Evolutionary conservation across 2,888 invertebrate genomes (phyloP).

Genomic region (Acronicta alni): DNA sequence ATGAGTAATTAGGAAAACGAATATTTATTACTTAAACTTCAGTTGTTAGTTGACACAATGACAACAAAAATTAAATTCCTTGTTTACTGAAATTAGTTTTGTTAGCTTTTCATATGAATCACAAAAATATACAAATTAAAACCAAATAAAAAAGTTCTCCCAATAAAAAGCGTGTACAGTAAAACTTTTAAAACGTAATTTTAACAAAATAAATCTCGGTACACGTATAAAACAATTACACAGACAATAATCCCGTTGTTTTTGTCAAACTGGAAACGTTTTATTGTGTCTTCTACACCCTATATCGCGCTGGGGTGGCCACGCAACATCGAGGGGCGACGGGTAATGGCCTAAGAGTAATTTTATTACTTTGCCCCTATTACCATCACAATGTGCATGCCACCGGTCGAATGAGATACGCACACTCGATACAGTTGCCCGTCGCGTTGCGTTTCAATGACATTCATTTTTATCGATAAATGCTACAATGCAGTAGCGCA

Average conservation of each 20-base stretch:
- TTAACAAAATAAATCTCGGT: slow-evolving; percentile 67
- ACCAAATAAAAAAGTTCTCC: slow-evolving; percentile 33
- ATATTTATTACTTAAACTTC: not conserved
- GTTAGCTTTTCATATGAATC: slow-evolving; percentile 7
- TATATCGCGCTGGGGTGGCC: slow-evolving; percentile 74
- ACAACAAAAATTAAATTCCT: too few species aligned
- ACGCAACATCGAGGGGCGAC: slow-evolving; percentile 74
- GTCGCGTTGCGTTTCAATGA: slow-evolving; percentile 43
- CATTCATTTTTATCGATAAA: slow-evolving; percentile 57
- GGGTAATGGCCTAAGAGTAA: slow-evolving; percentile 89
- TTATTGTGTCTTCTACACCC: slow-evolving; percentile 82
- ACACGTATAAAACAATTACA: slow-evolving; percentile 80
- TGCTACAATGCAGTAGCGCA: slow-evolving; percentile 30
- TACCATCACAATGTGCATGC: slow-evolving; percentile 88
- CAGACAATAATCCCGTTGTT: slow-evolving; percentile 79
- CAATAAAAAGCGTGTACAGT: slow-evolving; percentile 27
- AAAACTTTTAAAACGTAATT: slow-evolving; percentile 52
- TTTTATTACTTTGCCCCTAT: slow-evolving; percentile 89
- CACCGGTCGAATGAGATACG: slow-evolving; percentile 83
- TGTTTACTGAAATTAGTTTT: not conserved
- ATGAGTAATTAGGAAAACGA: slow-evolving; percentile 52
- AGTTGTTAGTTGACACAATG: too few species aligned
- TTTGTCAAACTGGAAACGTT: slow-evolving; percentile 79
- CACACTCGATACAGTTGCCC: slow-evolving; percentile 57
- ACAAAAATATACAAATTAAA: slow-evolving; percentile 9